Evolutionary conservation across 2,888 invertebrate species (phyloP), one percentile per base, ranked within the genome.

Genomic region (Drosophila bunnanda): DNA sequence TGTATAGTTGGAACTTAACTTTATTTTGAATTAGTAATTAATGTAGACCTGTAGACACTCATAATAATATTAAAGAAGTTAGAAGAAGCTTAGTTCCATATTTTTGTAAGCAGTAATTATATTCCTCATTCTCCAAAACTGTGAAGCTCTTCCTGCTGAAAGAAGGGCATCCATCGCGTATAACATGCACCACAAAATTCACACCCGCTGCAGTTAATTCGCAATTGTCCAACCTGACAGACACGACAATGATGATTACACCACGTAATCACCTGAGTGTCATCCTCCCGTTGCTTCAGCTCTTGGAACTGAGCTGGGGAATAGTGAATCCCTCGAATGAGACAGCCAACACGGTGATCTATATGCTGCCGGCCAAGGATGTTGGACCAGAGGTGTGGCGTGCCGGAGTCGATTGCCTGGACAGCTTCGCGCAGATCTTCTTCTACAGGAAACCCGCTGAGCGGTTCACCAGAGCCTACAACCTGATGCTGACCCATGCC

Each of bases 331-430:
- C 81, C 1, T 60, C 81, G 30, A 85, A 89, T 57, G 87, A 90
- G 12, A 79, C 91, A 5, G 89, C 88, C 57, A 83, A 88, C 38
- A 79, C 79, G 59, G 83, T 85, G 9, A 88, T 91, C 28, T 89
- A 87, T 65, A 80, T 91, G 79, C 79, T 89, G 46, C 83, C 80
- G 5, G 79, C 82, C 0, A 80, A 77, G 70, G 90, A 90, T 13
- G 64, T 90, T 48, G 88, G 88, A 5, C 79, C 89, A 0, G 64
- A 74, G 5, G 78, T 82, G 1, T 91, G 91, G 92, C 55, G 75
- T 15, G 84, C 88, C n/a, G 91, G 92, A 30, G 75, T 91, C 4
- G 79, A 88, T 7, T 91, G 91, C 44, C 77, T 91, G 44, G 89
- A 92, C 32, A 74, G 72, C 2, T 88, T 91, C 12, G 74, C 86